phyloP scores from a whole-genome alignment of 2,797 vertebrate species.

The Rhynchonycteris naso region DNA sequence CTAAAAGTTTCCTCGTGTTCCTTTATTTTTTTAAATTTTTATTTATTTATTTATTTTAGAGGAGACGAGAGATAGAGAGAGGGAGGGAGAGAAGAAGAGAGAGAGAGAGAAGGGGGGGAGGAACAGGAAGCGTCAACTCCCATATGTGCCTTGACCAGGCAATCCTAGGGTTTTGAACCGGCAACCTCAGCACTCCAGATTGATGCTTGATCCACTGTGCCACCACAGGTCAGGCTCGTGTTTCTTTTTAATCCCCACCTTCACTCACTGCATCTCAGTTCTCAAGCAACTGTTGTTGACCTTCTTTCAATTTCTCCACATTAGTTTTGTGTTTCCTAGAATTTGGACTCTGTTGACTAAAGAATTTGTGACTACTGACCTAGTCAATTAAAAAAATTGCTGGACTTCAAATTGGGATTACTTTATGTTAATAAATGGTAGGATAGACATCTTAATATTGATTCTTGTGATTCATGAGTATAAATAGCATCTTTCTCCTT shows the following conservation, averaged over 20 bases:
- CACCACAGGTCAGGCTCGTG: too few relatives aligned
- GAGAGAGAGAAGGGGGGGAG: too few relatives aligned
- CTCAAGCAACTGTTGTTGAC: background rate
- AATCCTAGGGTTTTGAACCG: too few relatives aligned
- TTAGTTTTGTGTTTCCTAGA: background rate
- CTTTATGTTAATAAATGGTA: background rate
- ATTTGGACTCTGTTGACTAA: background rate
- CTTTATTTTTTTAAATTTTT: too few relatives aligned
- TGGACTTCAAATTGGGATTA: background rate
- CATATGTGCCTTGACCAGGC: too few relatives aligned
- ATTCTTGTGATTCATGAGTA: background rate
- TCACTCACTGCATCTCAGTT: background rate
- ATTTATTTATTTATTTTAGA: too few relatives aligned
- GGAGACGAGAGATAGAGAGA: too few relatives aligned
- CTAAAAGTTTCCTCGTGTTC: background rate
- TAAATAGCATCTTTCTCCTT: background rate
- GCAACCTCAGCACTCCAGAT: too few relatives aligned
- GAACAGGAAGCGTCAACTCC: too few relatives aligned
- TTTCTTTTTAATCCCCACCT: background rate
- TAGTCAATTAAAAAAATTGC: background rate
- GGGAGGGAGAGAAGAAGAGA: too few relatives aligned
- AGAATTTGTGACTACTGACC: too few relatives aligned
- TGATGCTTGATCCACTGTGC: too few relatives aligned
- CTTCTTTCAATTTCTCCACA: background rate
- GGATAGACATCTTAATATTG: background rate